These are phyloP conservation scores for Diplodus puntazzo DNA, from an alignment of 2,797 vertebrate genomes.

Conservation along the genomic window DNA sequence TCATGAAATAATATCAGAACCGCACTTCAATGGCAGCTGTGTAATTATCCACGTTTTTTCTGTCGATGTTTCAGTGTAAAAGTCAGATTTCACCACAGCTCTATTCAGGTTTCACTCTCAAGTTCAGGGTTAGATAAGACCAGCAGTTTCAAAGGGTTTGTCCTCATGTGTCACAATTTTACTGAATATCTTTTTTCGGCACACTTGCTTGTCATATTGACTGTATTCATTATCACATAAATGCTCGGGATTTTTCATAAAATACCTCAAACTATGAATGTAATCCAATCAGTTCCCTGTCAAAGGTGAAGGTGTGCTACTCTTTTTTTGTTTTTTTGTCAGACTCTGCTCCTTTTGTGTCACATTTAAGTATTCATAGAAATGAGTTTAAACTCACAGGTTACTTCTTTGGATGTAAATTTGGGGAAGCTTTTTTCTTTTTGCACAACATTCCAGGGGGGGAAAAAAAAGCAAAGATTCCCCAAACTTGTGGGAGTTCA, in stretches of 20 bases:
- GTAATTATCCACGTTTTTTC: no score
- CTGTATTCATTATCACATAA: background rate
- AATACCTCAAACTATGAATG: background rate
- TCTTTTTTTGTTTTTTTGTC: no score
- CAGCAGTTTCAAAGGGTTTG: background rate
- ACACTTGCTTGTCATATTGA: background rate
- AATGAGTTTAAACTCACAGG: background rate
- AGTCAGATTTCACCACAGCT: background rate
- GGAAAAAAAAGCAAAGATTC: background rate
- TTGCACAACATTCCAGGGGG: slow-evolving; percentile 1
- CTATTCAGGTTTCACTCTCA: background rate
- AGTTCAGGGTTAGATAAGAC: background rate
- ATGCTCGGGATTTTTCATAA: background rate
- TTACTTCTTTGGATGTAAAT: background rate
- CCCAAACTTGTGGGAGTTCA: background rate
- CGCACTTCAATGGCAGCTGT: no score
- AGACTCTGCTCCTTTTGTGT: background rate
- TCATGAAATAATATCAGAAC: no score
- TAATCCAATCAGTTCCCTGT: background rate
- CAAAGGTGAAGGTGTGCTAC: background rate
- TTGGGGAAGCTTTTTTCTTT: background rate
- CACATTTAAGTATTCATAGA: background rate
- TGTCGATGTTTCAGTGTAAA: background rate
- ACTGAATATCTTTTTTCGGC: background rate
- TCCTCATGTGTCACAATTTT: background rate